Percentiles rank a stretch among this genome's conserved stretches.
Conservation (phyloP, 2,888 invertebrate species). For the Ochlodes sylvanus region DNA sequence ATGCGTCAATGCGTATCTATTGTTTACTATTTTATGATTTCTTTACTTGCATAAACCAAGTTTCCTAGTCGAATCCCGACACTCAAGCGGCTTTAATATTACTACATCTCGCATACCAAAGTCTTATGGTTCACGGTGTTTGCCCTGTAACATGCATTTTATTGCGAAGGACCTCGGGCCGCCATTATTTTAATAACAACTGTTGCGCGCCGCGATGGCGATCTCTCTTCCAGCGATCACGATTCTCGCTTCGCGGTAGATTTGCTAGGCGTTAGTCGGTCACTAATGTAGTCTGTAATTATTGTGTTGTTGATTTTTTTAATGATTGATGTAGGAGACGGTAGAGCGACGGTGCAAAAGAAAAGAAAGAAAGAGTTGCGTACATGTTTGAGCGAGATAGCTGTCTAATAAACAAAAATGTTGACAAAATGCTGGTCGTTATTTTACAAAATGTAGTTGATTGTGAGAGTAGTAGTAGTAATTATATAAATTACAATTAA, state of each 20-base stretch:
- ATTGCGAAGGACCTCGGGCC: constrained; percentile 50
- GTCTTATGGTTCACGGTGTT: constrained; percentile 9
- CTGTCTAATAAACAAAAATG: no score
- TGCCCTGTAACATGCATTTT: constrained; percentile 40
- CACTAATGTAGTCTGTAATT: not conserved
- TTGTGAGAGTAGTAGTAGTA: no score
- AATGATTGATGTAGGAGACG: not conserved
- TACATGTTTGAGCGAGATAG: no score
- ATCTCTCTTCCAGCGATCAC: constrained; percentile 63
- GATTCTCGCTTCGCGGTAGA: constrained; percentile 60
- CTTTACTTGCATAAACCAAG: no score
- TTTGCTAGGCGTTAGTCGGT: constrained; percentile 65
- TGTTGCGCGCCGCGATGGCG: constrained; percentile 49
- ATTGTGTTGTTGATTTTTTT: not conserved
- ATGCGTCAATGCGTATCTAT: no score
- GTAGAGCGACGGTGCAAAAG: not conserved
- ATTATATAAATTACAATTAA: no score
- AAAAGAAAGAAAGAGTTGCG: no score
- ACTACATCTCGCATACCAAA: constrained; percentile 2
- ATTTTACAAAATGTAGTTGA: no score
- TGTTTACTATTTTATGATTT: no score
- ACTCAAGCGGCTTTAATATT: not conserved
- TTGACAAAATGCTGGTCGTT: no score
- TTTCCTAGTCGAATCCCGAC: no score
- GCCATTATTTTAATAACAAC: constrained; percentile 63